Conservation (phyloP, 2,797 vertebrate genomes). For the Pseudopleuronectes americanus region DNA sequence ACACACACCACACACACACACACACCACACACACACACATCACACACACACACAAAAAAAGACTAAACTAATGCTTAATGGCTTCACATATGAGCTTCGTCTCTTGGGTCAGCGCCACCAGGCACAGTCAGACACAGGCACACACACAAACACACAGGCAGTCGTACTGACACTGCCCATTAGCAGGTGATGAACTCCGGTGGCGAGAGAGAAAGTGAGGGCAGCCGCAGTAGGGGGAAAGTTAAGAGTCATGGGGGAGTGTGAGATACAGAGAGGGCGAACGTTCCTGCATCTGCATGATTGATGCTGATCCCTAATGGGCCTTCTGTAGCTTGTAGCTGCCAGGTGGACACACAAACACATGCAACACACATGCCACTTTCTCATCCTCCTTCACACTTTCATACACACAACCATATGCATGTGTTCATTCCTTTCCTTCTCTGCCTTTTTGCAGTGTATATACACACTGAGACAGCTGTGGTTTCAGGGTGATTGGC, state of each 20-base stretch:
- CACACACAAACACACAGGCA: constrained; percentile 7
- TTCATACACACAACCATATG: not conserved
- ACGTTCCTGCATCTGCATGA: constrained; percentile 13
- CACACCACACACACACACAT: too few species aligned
- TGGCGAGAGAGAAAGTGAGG: constrained; percentile 23
- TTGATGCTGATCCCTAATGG: constrained; percentile 42
- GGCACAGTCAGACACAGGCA: too few species aligned
- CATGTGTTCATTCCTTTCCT: constrained; percentile 12
- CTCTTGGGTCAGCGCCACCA: constrained; percentile 10
- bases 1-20: too few species aligned
- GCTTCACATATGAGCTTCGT: constrained; percentile 40
- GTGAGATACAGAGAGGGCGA: not conserved
- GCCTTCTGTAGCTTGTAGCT: constrained; percentile 9
- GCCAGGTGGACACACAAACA: constrained; percentile 4
- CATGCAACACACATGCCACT: not conserved
- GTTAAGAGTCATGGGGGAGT: constrained; percentile 19
- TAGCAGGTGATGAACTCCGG: constrained; percentile 54
- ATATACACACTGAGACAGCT: constrained; percentile 44
- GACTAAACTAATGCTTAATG: constrained; percentile 9
- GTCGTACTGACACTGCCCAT: constrained; percentile 43
- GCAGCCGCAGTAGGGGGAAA: constrained; percentile 5
- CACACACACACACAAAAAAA: too few species aligned
- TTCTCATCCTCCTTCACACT: not conserved
- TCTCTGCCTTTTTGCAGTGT: not conserved
- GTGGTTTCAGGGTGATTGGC: constrained; percentile 56